Percentiles rank a stretch among this genome's conserved stretches.
Conservation (phyloP, 2,888 invertebrate genomes). For the Euzophera pinguis region DNA sequence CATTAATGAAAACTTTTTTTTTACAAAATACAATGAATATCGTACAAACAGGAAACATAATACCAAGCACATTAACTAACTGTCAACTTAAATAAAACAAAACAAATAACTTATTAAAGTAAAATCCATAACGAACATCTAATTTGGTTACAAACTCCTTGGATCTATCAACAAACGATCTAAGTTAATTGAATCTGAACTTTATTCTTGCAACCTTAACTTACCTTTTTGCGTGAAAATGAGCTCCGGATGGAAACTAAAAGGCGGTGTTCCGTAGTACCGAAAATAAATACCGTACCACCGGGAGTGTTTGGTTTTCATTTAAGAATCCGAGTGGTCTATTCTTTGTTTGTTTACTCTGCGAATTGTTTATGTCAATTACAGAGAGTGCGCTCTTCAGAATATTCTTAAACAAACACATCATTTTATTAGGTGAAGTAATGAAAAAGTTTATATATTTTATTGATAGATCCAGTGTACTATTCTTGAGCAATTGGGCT, state of each 20-base stretch:
- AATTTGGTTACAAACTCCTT: not conserved
- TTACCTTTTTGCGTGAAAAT: not conserved
- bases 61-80: too few relatives aligned
- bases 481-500: too few relatives aligned
- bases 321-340: conserved; percentile 3
- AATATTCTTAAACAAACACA: not conserved
- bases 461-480: too few relatives aligned
- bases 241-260: not conserved
- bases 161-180: not conserved
- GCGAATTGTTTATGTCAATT: conserved; percentile 4
- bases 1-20: too few relatives aligned
- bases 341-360: not conserved
- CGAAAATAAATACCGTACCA: not conserved
- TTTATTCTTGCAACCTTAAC: not conserved
- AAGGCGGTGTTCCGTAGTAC: not conserved
- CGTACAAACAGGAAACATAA: too few relatives aligned
- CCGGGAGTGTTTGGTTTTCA: conserved; percentile 2
- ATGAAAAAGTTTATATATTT: too few relatives aligned
- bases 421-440: not conserved
- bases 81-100: too few relatives aligned
- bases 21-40: too few relatives aligned
- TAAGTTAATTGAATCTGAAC: not conserved
- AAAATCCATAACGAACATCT: too few relatives aligned
- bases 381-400: not conserved
- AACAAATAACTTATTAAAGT: too few relatives aligned